Conservation (phyloP, 2,113 vertebrate species). For the Hydropotes inermis region DNA sequence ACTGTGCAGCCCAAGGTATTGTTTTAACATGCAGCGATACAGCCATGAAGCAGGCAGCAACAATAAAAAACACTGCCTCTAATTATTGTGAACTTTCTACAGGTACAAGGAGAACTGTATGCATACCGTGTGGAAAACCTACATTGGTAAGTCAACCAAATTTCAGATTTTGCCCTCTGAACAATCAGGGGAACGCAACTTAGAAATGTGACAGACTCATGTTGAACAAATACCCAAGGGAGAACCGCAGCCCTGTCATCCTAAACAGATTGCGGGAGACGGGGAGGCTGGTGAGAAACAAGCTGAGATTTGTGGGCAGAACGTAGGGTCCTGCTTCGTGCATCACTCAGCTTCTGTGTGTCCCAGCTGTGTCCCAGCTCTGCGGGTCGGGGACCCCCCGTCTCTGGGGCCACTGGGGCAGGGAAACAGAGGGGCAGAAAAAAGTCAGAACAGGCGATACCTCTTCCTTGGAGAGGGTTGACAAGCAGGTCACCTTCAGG, state of each 20-base stretch:
- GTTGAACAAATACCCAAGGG: background rate
- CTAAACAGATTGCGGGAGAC: no score
- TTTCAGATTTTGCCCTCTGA: background rate
- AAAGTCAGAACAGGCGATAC: background rate
- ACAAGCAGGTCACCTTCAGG: background rate
- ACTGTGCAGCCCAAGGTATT: background rate
- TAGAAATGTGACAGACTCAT: background rate
- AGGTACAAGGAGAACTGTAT: background rate
- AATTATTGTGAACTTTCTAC: background rate
- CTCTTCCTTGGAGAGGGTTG: background rate
- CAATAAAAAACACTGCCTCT: background rate
- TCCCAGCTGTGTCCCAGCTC: background rate
- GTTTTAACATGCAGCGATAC: background rate
- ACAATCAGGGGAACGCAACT: background rate
- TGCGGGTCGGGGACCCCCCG: background rate
- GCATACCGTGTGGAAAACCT: background rate
- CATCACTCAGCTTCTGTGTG: background rate
- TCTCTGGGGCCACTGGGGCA: background rate
- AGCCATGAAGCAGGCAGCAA: background rate
- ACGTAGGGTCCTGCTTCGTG: rapidly evolving
- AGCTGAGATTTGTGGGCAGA: background rate
- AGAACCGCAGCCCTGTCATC: background rate
- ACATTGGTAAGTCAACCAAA: background rate
- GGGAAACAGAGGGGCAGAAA: background rate
- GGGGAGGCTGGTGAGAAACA: background rate